These are phyloP conservation scores for Drosophila testacea DNA, from an alignment of 2,888 invertebrate species.

Conservation along the genomic window DNA sequence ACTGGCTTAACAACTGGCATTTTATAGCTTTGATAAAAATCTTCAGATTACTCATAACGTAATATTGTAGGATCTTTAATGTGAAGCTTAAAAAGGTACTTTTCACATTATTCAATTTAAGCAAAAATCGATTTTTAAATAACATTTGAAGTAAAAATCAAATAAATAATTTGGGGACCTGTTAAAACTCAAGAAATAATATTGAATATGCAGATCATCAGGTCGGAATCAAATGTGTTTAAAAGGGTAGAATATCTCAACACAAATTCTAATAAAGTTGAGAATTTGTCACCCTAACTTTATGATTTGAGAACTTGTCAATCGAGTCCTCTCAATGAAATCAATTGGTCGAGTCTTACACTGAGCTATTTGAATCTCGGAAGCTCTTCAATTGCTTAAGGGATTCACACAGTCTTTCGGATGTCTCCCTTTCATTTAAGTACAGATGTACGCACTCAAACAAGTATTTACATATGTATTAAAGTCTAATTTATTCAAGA, in stretches of 20 bases:
- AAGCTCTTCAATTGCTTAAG: background rate
- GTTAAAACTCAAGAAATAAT: too few relatives aligned
- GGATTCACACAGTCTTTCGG: background rate
- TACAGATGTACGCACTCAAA: background rate
- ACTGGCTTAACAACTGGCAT: background rate
- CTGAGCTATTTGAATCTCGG: slow-evolving; percentile 5
- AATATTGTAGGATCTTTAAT: too few relatives aligned
- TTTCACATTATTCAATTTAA: too few relatives aligned
- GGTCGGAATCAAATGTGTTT: too few relatives aligned
- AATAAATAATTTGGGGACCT: too few relatives aligned
- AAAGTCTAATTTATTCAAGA: slow-evolving; percentile 59
- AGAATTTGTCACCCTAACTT: background rate
- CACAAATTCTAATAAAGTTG: background rate
- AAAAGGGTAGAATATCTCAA: background rate
- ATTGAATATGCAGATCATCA: too few relatives aligned
- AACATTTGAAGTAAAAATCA: too few relatives aligned
- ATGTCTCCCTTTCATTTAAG: background rate
- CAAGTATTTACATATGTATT: slow-evolving; percentile 28
- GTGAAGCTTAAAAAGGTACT: too few relatives aligned
- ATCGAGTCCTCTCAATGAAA: slow-evolving; percentile 1
- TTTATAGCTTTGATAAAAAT: too few relatives aligned
- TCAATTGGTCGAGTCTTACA: background rate
- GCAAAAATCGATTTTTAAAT: too few relatives aligned
- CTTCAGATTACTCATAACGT: too few relatives aligned
- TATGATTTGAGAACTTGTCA: background rate